Percentiles rank a stretch among this genome's conserved stretches.
These are phyloP conservation scores for Hemicrepidius hirtus DNA, from an alignment of 2,888 invertebrate genomes.

Conservation along the genomic window DNA sequence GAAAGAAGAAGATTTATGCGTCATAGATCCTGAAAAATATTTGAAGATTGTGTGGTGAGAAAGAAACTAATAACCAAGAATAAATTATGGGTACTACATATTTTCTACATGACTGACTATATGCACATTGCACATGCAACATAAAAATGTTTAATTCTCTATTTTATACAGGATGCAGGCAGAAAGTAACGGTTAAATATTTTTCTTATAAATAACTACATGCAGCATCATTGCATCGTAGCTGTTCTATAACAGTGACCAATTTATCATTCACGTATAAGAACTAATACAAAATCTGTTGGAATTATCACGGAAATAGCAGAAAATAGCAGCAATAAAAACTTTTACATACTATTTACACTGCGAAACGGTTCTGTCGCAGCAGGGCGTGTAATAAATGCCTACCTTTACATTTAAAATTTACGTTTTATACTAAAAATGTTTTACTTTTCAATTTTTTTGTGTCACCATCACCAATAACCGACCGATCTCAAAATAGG, in stretches of 20 bases:
- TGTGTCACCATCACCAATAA: too few relatives aligned
- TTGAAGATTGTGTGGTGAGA: too few relatives aligned
- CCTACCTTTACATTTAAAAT: background rate
- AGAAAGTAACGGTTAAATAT: slow-evolving; percentile 12
- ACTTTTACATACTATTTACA: slow-evolving; percentile 8
- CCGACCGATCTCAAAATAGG: too few relatives aligned
- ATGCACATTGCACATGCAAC: too few relatives aligned
- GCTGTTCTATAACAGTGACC: slow-evolving; percentile 8
- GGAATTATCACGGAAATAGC: slow-evolving; percentile 21
- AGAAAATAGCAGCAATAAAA: slow-evolving; percentile 1
- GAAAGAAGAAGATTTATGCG: too few relatives aligned
- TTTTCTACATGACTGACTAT: too few relatives aligned
- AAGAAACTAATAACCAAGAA: too few relatives aligned
- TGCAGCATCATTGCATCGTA: background rate
- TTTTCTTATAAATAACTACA: slow-evolving; percentile 1
- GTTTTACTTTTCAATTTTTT: background rate
- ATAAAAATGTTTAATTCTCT: too few relatives aligned
- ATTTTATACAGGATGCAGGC: slow-evolving; percentile 20
- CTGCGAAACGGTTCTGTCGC: slow-evolving; percentile 1
- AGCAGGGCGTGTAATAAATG: background rate
- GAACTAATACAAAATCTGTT: slow-evolving; percentile 6
- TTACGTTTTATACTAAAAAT: background rate
- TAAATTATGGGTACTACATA: too few relatives aligned
- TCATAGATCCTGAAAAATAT: too few relatives aligned
- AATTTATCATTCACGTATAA: slow-evolving; percentile 14